A percentile compares a stretch with the other conserved stretches of the same genome.
These are phyloP conservation scores for Drosophila robusta DNA, from an alignment of 2,888 invertebrate genomes.

Conservation along the genomic window DNA sequence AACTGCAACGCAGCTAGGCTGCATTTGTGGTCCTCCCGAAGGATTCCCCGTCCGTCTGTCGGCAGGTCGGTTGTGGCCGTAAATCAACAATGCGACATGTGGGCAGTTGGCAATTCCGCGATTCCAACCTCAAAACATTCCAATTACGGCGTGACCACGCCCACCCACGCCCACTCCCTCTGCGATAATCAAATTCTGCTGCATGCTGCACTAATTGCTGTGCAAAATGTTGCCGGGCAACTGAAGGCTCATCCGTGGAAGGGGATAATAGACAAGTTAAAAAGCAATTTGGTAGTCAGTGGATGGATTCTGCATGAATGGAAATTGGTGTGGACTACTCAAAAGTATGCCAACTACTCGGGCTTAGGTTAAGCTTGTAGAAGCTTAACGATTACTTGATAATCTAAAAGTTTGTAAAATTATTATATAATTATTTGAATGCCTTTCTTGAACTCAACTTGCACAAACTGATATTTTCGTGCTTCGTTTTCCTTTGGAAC, in stretches of 20 bases:
- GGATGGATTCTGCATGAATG: background rate
- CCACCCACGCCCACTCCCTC: background rate
- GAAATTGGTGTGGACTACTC: background rate
- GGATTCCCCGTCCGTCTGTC: background rate
- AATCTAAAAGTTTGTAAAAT: conserved; percentile 4
- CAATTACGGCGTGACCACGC: conserved; percentile 48
- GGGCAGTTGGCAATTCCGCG: conserved; percentile 42
- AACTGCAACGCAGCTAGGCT: conserved; percentile 16
- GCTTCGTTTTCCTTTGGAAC: background rate
- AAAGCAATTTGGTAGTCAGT: background rate
- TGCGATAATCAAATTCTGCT: conserved; percentile 44
- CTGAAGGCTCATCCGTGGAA: background rate
- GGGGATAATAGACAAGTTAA: background rate
- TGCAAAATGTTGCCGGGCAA: conserved; percentile 7
- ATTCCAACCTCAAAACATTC: conserved; percentile 57
- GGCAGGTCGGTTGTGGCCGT: conserved; percentile 26
- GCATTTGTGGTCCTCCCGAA: conserved; percentile 22
- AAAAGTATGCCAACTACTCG: background rate
- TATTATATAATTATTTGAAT: conserved; percentile 7
- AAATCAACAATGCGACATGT: conserved; percentile 69
- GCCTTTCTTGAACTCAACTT: background rate
- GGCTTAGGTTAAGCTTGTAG: too few relatives aligned
- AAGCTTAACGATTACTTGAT: background rate
- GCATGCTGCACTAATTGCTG: conserved; percentile 46
- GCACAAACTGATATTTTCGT: background rate